These are phyloP conservation scores for Lacerta agilis DNA, from an alignment of 2,797 vertebrate species.

Conservation along the genomic window DNA sequence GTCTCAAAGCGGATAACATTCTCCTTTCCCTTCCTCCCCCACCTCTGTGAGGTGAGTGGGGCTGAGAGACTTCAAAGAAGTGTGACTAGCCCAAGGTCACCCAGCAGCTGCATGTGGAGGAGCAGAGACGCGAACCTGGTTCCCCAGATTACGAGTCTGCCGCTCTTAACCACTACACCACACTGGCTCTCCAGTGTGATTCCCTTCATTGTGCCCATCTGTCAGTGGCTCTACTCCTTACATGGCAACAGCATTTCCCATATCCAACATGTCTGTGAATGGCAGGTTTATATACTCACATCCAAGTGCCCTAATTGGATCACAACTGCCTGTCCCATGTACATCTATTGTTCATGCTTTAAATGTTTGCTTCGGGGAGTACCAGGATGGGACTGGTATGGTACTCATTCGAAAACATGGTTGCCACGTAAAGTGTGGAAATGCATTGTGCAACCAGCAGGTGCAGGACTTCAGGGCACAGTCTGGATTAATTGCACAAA, in stretches of 20 bases:
- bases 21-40: too few relatives aligned
- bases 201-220: neutral
- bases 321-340: neutral
- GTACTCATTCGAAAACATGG: neutral
- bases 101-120: too few relatives aligned
- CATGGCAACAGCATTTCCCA: neutral
- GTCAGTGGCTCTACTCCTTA: neutral
- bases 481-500: neutral
- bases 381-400: neutral
- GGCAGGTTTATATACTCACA: neutral
- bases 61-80: too few relatives aligned
- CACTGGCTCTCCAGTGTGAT: too few relatives aligned
- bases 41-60: too few relatives aligned
- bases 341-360: neutral
- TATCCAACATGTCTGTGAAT: neutral
- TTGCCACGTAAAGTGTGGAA: neutral
- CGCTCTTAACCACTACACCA: too few relatives aligned
- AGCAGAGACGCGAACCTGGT: too few relatives aligned
- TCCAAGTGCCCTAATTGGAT: neutral
- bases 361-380: neutral
- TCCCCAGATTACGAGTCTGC: too few relatives aligned
- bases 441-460: too few relatives aligned
- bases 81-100: too few relatives aligned
- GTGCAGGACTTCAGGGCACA: neutral
- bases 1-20: too few relatives aligned